Base-by-base conservation (phyloP, 2,113 vertebrate species). In the Crotalus viridis region DNA sequence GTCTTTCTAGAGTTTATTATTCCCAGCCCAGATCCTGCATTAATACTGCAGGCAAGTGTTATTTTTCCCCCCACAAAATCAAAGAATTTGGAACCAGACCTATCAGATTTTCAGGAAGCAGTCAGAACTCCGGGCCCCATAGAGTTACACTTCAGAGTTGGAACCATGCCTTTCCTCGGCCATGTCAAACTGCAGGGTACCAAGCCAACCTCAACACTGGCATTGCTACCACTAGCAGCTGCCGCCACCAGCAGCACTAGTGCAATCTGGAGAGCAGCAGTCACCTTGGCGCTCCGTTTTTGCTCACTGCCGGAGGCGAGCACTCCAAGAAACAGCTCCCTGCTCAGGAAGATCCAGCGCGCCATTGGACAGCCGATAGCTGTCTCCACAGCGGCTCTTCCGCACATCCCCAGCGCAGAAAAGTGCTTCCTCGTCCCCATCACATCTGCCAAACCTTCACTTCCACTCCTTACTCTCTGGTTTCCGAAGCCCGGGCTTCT, bases 261-360 rank as follows among this genome's bases (percentile, higher is more conserved):
- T 92, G 96, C 96, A 94, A 94, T 95, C 89, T 96, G 93, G 89
- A 85, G 55, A 57, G 64, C 87, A 94, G 87, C 95, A 95, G 94
- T 91, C 95, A 96, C 95, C 93, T 3, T 64, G 74, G 91, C 15
- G 93, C 93, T 0, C 74, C 10, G 9, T 15, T 55, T 21, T 88
- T 12, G 59, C 39, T 57, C 43, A 55, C 89, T 55, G 74, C 91
- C 69, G 2, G 85, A 74, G 5, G 9, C 56, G 6, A 88, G 74
- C 89, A 43, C 9, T 87, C 55, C 5, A 13, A 81, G 87, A 91
- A 22, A 2, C 28, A 26, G 12, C 5, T 0, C 17, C n/a, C 26
- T 21, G 46, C 46, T 61, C 88, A 3, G 28, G 69, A 43, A 55
- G 56, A n/a, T 8, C 2, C 54, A 51, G 54, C 19, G 17, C 10